Base-by-base conservation (phyloP, 2,888 invertebrate species). In the Junonia oenone region DNA sequence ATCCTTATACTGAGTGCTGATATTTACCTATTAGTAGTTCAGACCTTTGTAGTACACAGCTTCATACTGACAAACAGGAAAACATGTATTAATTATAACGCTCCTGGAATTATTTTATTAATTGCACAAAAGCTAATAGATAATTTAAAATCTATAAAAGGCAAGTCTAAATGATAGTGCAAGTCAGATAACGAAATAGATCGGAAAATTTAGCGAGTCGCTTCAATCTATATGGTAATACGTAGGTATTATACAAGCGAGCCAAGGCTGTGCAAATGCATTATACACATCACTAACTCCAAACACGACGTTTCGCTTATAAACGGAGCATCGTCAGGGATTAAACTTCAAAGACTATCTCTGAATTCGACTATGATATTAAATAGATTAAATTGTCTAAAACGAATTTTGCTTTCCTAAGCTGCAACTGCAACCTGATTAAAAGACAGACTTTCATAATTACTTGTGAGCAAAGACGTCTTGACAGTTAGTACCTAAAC, bases 151-250 rank as follows among this genome's bases (percentile, higher is more conserved):
- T 5, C 22, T 3, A 22, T 22, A 22, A 22, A 22, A 22, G 22
- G 5, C 3, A 5, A 22, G 22, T 31, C 11, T 31, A 31, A 31
- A 8, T 31, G 31, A 31, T 2, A 35, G 13, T 11, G 17, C 38
- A 9, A 17, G 22, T 35, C 4, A 35, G 6, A 13, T 5, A 38
- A 38, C 38, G 8, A 17, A 38, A 43, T 46, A 45, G 14, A 13
- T 46, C 8, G 5, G 27, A 26, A 45, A 33, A 31, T 46, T 46
- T 38, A 8, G n/a, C 19, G 11, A 27, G 13, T n/a, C 19, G 13
- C 14, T 43, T 14, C 52, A 46, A 52, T 52, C 38, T 52, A 47
- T 53, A 53, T 53, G 53, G 14, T 53, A 53, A 53, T 54, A 26
- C 43, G 26, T 43, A 43, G 22, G 22, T 26, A 48, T 40, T 40